These are phyloP conservation scores for Eumaeus atala DNA, from an alignment of 1,140 invertebrate genomes.

Conservation along the genomic window DNA sequence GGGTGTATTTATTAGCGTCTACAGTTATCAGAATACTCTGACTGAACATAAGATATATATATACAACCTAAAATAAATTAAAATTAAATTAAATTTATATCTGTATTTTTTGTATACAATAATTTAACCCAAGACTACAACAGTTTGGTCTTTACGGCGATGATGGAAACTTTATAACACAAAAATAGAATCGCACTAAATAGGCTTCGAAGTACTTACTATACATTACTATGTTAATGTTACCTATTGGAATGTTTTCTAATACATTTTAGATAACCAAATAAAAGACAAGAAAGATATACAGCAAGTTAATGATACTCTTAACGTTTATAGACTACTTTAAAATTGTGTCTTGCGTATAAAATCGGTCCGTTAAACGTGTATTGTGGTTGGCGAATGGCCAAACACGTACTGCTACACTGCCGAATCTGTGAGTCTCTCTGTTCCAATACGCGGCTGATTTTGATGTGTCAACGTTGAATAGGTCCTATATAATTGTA, in stretches of 20 bases:
- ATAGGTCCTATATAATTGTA: conserved; percentile 25
- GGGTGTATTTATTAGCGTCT: too few species aligned
- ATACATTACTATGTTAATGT: conserved; percentile 15
- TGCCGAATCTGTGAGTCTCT: conserved; percentile 55
- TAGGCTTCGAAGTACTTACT: neutral
- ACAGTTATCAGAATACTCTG: too few species aligned
- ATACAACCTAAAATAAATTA: too few species aligned
- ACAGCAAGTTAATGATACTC: conserved; percentile 45
- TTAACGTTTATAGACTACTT: conserved; percentile 62
- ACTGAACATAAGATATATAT: too few species aligned
- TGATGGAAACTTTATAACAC: too few species aligned
- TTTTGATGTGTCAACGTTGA: conserved; percentile 54
- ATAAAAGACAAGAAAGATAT: conserved; percentile 39
- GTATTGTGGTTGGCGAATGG: conserved; percentile 55
- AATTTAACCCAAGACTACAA: too few species aligned
- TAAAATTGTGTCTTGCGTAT: conserved; percentile 64
- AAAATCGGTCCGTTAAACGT: conserved; percentile 61
- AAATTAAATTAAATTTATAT: too few species aligned
- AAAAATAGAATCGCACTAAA: too few species aligned
- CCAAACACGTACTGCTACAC: conserved; percentile 47
- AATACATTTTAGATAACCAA: conserved; percentile 21
- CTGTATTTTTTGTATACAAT: too few species aligned
- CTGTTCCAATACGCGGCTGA: conserved; percentile 38
- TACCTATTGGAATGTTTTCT: conserved; percentile 15
- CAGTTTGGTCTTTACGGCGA: too few species aligned